Conservation (phyloP, 2,888 invertebrate genomes). For the Vannuccia rotundouncinata region DNA sequence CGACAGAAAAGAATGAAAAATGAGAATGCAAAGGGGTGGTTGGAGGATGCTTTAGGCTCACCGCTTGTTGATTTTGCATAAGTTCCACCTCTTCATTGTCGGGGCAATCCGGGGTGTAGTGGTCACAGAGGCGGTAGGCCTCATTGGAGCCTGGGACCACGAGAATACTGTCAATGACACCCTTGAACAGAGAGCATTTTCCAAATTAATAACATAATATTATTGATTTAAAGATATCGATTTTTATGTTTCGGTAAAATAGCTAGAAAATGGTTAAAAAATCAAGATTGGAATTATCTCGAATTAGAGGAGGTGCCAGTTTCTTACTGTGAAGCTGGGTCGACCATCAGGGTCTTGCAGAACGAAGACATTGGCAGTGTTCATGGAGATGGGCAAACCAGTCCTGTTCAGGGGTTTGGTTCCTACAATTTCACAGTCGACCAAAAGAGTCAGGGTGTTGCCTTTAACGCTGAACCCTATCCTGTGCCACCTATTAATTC, state of each 20-base stretch:
- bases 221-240: no score
- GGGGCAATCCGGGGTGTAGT: slow-evolving; percentile 31
- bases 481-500: slow-evolving; percentile 34
- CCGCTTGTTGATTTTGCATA: slow-evolving; percentile 14
- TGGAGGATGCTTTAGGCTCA: background rate
- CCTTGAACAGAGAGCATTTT: slow-evolving; percentile 28
- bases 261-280: no score
- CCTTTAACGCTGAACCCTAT: slow-evolving; percentile 36
- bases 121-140: slow-evolving; percentile 33
- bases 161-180: slow-evolving; percentile 27
- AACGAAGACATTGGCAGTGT: slow-evolving; percentile 23
- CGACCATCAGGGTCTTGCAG: slow-evolving; percentile 28
- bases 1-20: background rate
- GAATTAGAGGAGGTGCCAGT: no score
- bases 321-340: slow-evolving; percentile 30
- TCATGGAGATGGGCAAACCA: background rate
- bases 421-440: slow-evolving; percentile 34
- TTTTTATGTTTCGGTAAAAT: no score
- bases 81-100: background rate
- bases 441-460: slow-evolving; percentile 7
- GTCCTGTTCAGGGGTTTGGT: slow-evolving; percentile 32
- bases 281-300: no score
- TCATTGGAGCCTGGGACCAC: slow-evolving; percentile 31
- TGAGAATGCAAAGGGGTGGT: background rate
- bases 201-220: no score